A percentile compares a stretch with the other conserved stretches of the same genome.
Conservation (phyloP, 2,797 vertebrate species). For the Lepilemur ruficaudatus region DNA sequence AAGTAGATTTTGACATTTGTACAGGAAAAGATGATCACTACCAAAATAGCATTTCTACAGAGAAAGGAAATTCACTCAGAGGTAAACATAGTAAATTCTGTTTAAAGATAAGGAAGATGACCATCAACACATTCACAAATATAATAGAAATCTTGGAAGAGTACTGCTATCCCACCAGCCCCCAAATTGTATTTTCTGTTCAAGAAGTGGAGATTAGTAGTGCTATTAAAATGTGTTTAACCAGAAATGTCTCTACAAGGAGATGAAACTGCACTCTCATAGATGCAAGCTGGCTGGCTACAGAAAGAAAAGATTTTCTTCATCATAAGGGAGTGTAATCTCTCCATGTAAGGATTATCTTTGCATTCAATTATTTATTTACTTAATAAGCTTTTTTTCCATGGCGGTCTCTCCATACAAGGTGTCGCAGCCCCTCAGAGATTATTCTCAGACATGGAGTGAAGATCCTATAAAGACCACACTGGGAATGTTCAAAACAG, state of each 20-base stretch:
- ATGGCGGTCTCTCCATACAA: neutral
- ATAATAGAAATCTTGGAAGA: neutral
- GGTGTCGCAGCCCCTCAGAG: neutral
- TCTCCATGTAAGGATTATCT: neutral
- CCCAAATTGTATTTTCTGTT: neutral
- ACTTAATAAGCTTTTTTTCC: neutral
- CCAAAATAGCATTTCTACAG: neutral
- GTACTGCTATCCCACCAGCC: accelerated
- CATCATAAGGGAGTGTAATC: neutral
- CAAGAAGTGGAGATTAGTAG: neutral
- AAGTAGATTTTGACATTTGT: constrained; percentile 9
- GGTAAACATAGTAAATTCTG: neutral
- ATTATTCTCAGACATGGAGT: neutral
- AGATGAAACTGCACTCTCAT: neutral
- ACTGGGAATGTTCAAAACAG: neutral
- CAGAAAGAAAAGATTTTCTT: neutral
- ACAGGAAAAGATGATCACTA: neutral
- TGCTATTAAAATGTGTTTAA: neutral
- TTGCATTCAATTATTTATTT: neutral
- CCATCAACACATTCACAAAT: neutral
- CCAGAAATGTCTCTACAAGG: neutral
- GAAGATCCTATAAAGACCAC: neutral
- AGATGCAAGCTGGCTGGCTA: neutral
- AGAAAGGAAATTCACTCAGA: neutral
- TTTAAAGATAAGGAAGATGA: neutral